Evolutionary conservation across 2,888 invertebrate species (phyloP).

Genomic region (Andrena bucephala): DNA sequence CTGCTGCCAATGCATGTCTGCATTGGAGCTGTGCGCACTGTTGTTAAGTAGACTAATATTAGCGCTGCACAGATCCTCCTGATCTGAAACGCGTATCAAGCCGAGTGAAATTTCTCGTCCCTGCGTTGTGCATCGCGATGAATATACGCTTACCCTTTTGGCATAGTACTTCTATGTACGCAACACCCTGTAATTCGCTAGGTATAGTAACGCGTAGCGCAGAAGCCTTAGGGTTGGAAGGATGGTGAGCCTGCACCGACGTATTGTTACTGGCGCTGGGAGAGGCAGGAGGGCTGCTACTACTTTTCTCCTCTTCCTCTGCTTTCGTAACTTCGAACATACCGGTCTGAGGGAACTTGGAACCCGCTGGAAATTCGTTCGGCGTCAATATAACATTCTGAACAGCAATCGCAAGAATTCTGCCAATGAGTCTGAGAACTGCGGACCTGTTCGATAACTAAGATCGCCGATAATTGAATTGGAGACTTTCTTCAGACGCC

Average conservation of each 20-base stretch:
- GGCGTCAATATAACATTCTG: not conserved
- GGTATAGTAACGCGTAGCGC: slow-evolving; percentile 96
- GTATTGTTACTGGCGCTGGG: slow-evolving; percentile 86
- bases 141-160: slow-evolving; percentile 90
- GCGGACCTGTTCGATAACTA: slow-evolving; percentile 93
- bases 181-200: slow-evolving; percentile 97
- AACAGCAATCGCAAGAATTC: not conserved
- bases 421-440: not conserved
- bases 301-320: slow-evolving; percentile 89
- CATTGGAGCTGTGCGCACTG: slow-evolving; percentile 90
- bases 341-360: slow-evolving; percentile 96
- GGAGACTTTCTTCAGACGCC: slow-evolving; percentile 98
- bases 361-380: slow-evolving; percentile 89
- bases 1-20: slow-evolving; percentile 96
- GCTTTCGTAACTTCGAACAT: slow-evolving; percentile 98
- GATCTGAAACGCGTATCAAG: slow-evolving; percentile 87
- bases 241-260: slow-evolving; percentile 84
- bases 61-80: slow-evolving; percentile 95
- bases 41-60: slow-evolving; percentile 92
- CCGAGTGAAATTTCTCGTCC: not conserved
- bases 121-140: not conserved
- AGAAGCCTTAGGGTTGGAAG: slow-evolving; percentile 88
- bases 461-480: slow-evolving; percentile 98
- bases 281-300: slow-evolving; percentile 86
- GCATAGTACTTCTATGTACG: slow-evolving; percentile 97